Evolutionary conservation across 2,888 invertebrate species (phyloP), one percentile per base, ranked within the genome.

Genomic region (Baccha elongata): DNA sequence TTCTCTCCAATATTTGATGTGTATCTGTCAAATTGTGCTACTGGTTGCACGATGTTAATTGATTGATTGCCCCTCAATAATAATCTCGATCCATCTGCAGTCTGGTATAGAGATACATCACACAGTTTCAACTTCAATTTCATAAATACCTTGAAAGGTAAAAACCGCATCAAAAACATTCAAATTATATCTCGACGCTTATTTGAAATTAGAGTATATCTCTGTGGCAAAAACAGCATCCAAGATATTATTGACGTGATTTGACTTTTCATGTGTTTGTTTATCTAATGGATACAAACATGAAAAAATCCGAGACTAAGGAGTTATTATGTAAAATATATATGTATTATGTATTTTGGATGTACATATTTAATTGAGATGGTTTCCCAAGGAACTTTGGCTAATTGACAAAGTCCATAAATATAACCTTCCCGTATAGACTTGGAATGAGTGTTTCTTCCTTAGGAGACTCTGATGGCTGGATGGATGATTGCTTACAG

Each of bases 391-490:
- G 69, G 44, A 74, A 26, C 29, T 35, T 32, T 15, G 19, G 48
- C 79, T 80, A 80, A 80, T 80, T 80, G 73, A 74, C 74, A 74
- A 74, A 64, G 80, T 80, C 40, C 64, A 74, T 80, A 69, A 80
- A 80, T 69, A 35, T 50, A 40, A 52, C 19, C 17, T 60, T 21
- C 13, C 48, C 3, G 29, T 35, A 17, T 48, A 23, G 40, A 55
- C 62, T 44, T 42, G 32, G 58, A 73, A 62, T 64, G 37, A 62
- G 48, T 35, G 73, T 40, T 48, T 52, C 72, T 40, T 40, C 53
- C 53, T 21, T 3, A 4, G 1, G 29, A 32, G 52, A 5, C 32
- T 1, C 5, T 15, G 55, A 5, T 23, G 58, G 42, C 48, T 44
- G 29, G n/a, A n/a, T 3, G 23, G 13, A 40, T 40, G 21, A 40